These are phyloP conservation scores for Oxygymnocypris stewartii DNA, from an alignment of 2,113 vertebrate species.

Conservation along the genomic window DNA sequence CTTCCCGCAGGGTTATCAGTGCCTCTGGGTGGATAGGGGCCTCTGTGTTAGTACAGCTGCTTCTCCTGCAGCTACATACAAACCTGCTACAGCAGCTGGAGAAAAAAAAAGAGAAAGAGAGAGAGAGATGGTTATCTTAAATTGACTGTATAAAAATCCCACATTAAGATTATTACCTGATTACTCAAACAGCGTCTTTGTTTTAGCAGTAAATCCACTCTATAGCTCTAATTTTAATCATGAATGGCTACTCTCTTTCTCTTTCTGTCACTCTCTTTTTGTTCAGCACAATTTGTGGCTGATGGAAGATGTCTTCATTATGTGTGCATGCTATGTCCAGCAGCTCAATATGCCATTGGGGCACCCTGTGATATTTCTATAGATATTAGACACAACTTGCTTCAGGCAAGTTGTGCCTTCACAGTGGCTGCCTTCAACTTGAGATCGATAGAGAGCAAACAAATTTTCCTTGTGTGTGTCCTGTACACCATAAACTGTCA, in stretches of 20 bases:
- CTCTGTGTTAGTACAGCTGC: constrained; percentile 74
- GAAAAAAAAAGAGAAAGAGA: constrained; percentile 53
- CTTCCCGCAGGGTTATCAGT: constrained; percentile 29
- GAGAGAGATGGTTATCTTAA: neutral
- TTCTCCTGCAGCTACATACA: constrained; percentile 61
- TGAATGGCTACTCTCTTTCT: neutral
- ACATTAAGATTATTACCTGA: neutral
- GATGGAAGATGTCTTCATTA: constrained; percentile 28
- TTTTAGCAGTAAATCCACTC: neutral
- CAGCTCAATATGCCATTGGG: constrained; percentile 2
- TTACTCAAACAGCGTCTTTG: neutral
- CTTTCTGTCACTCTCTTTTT: constrained; percentile 22
- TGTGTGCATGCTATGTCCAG: constrained; percentile 7
- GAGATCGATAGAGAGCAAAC: neutral
- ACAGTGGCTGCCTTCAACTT: neutral
- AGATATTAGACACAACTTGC: constrained; percentile 12
- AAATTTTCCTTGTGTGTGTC: neutral
- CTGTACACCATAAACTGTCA: neutral
- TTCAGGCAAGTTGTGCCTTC: neutral
- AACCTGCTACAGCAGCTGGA: constrained; percentile 73
- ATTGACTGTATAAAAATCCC: neutral
- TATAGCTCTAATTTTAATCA: neutral
- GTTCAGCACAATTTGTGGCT: neutral
- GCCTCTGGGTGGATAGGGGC: constrained; percentile 31
- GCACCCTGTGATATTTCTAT: neutral